Evolutionary conservation across 1,140 invertebrate species (phyloP), one percentile per base, ranked within the genome.

Genomic region (Listronotus bonariensis): DNA sequence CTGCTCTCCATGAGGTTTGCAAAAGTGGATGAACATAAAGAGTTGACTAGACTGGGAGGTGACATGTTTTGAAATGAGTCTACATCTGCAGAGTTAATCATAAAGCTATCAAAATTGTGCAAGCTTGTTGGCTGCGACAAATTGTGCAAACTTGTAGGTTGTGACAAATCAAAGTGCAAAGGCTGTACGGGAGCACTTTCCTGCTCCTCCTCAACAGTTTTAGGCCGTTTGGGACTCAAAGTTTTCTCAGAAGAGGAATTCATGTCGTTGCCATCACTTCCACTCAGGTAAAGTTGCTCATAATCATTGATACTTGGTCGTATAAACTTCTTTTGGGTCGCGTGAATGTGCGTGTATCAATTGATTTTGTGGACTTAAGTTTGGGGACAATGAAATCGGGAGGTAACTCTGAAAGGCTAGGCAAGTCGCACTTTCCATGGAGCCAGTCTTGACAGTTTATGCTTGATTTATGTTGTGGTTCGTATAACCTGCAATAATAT

Each of bases 271-370:
- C 36, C 20, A 32, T 69, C 60, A 49, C 58, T 55, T 38, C 70
- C 62, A 43, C 58, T 59, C 26, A 71, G 56, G 65, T 75, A 72
- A 20, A 74, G 63, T 62, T 77, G 74, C 68, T 77, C 76, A 51
- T 77, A 74, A 65, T 74, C 73, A 51, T 80, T 80, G 57, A 81
- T 78, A 69, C 76, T 80, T 38, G 78, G 72, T 38, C 79, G 74
- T 11, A 48, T 76, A 17, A 72, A 73, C 31, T 75, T 72, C 69
- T 79, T 78, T 82, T 83, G 6, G 81, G 77, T 65, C 82, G 76
- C 10, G 81, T 83, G 68, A 82, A 83, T 48, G 82, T 83, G 66
- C 81, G 74, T 3, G 81, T 80, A 60, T 83, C 80, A 11, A 82
- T 75, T 48, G 54, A 71, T 72, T 72, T 79, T 66, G 56, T 74